A percentile compares a stretch with the other conserved stretches of the same genome.
Conservation (phyloP, 1,140 invertebrate species). For the Drosophila lacteicornis region DNA sequence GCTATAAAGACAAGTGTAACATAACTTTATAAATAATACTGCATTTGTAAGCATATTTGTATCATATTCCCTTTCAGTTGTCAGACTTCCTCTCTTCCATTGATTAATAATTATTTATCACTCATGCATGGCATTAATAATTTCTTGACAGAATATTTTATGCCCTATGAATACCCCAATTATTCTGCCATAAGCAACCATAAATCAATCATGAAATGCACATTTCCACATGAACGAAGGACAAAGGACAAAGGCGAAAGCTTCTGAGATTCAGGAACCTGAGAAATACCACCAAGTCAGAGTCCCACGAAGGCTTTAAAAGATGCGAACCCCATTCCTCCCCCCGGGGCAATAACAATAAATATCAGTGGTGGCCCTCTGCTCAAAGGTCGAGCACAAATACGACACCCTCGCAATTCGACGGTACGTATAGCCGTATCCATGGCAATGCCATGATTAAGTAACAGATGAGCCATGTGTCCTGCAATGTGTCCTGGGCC, state of each 20-base stretch:
- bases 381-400: constrained; percentile 38
- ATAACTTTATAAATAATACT: no score
- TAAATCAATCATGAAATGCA: constrained; percentile 36
- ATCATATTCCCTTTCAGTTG: no score
- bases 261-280: constrained; percentile 15
- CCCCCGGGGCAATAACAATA: constrained; percentile 46
- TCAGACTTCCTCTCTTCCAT: no score
- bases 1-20: no score
- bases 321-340: not conserved
- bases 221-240: constrained; percentile 25
- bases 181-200: constrained; percentile 27
- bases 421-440: constrained; percentile 70
- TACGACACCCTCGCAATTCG: constrained; percentile 36
- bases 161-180: constrained; percentile 12
- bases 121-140: constrained; percentile 14
- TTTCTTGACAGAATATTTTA: not conserved
- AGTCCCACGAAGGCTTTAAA: constrained; percentile 28
- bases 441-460: constrained; percentile 82
- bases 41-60: no score
- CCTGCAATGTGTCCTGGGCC: constrained; percentile 43
- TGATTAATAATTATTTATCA: constrained; percentile 8
- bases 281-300: constrained; percentile 33
- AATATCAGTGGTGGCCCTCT: constrained; percentile 33
- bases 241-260: constrained; percentile 3
- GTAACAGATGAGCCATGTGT: constrained; percentile 76